Evolutionary conservation across 2,113 vertebrate genomes (phyloP), one percentile per base, ranked within the genome.

Genomic region (Sylvia atricapilla): DNA sequence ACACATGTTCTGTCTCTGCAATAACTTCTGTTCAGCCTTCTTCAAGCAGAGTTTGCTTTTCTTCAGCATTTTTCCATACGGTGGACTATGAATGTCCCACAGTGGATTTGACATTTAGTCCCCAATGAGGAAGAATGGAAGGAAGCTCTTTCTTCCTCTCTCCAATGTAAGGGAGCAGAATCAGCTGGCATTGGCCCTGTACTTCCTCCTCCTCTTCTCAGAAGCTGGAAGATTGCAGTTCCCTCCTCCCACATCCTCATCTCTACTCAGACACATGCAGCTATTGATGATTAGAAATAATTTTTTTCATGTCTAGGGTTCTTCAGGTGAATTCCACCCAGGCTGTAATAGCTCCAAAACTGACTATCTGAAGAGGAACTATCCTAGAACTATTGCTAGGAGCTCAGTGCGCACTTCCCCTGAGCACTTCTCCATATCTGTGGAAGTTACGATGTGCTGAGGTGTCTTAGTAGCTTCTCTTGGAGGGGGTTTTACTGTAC

Each of bases 291-390:
- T 93, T 90, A 75, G 53, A 82, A 86, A 50, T 46, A 3, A 2
- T 6, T 27, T 64, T 89, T 89, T 73, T 85, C 25, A 31, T 28
- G 37, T 87, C 41, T 49, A 92, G 62, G 86, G 88, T 78, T 95
- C 80, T 93, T 96, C 95, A 94, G 95, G 95, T 97, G 88, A 96
- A 97, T 97, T 97, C 96, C 96, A 92, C 47, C 11, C 80, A 39
- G 60, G 49, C 92, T 90, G 60, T 77, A 76, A 77, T 86, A 66
- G 88, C 68, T 94, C 76, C 93, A 90, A 62, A 75, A 64, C 20
- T 50, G 46, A 16, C 53, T 83, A 1, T 68, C 17, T 84, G 73
- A 93, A 96, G 92, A 87, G 94, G 94, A 97, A 96, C 93, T 15
- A 7, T 93, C 90, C 83, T 89, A 84, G 41, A 89, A 56, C 73